These are phyloP conservation scores for Dallia pectoralis DNA, from an alignment of 2,797 vertebrate genomes.

Conservation along the genomic window DNA sequence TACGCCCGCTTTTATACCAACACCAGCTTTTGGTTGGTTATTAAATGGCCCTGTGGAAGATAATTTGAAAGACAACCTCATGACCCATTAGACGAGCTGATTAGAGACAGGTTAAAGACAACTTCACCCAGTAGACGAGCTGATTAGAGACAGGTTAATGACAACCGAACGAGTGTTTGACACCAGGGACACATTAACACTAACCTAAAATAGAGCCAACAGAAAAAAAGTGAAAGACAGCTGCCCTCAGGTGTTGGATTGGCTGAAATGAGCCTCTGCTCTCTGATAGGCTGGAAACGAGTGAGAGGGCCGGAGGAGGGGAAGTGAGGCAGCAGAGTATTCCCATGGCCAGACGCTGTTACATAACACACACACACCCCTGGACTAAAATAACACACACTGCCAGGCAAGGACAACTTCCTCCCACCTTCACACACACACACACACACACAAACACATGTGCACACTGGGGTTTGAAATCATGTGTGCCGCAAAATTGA, in stretches of 20 bases:
- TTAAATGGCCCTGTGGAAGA: no score
- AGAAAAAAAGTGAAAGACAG: neutral
- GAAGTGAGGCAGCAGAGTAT: conserved; percentile 47
- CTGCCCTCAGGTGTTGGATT: conserved; percentile 42
- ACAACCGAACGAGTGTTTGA: no score
- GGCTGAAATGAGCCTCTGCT: conserved; percentile 41
- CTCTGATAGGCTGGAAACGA: conserved; percentile 41
- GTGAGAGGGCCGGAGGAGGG: conserved; percentile 42
- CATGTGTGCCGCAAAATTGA: neutral
- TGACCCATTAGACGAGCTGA: no score
- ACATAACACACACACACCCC: conserved; percentile 45
- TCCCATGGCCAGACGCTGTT: conserved; percentile 61
- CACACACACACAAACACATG: conserved; percentile 8
- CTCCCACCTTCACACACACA: conserved; percentile 23
- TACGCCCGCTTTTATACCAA: no score
- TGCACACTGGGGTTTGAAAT: neutral
- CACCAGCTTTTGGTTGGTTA: no score
- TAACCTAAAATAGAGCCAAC: conserved; percentile 57
- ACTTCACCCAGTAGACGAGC: no score
- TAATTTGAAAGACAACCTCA: no score
- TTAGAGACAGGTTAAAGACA: no score
- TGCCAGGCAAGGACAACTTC: neutral
- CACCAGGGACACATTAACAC: no score
- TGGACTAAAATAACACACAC: conserved; percentile 1
- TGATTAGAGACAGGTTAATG: no score